Conservation (phyloP, 2,888 invertebrate species). For the Microplitis manilae region DNA sequence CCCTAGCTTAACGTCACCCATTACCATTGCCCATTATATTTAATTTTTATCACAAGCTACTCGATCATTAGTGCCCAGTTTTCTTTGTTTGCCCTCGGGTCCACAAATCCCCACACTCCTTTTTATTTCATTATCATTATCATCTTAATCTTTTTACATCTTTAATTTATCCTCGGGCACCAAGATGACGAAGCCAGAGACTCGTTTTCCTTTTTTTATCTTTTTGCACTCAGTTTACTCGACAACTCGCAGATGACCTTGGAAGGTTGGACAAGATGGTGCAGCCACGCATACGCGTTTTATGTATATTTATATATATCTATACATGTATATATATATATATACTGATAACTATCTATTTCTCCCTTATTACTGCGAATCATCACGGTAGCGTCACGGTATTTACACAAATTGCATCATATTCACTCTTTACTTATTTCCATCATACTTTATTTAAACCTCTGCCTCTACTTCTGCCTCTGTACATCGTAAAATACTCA, state of each 20-base stretch:
- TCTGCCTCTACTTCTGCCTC: neutral
- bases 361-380: conserved; percentile 25
- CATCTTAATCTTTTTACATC: neutral
- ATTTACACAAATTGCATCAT: conserved; percentile 34
- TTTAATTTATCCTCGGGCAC: neutral
- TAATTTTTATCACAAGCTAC: neutral
- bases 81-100: neutral
- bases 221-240: neutral
- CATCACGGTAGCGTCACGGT: conserved; percentile 24
- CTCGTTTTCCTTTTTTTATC: too few species aligned
- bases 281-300: too few species aligned
- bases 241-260: neutral
- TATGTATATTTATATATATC: too few species aligned
- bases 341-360: conserved; percentile 10
- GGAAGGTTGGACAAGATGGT: neutral
- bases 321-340: neutral
- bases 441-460: neutral
- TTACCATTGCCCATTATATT: neutral
- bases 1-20: neutral
- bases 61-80: neutral
- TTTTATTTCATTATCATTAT: neutral
- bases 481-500: too few species aligned
- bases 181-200: too few species aligned
- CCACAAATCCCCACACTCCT: neutral
- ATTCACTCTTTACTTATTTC: conserved; percentile 12